These are phyloP conservation scores for Zaprionus obscuricornis DNA, from an alignment of 2,888 invertebrate species.

Conservation along the genomic window DNA sequence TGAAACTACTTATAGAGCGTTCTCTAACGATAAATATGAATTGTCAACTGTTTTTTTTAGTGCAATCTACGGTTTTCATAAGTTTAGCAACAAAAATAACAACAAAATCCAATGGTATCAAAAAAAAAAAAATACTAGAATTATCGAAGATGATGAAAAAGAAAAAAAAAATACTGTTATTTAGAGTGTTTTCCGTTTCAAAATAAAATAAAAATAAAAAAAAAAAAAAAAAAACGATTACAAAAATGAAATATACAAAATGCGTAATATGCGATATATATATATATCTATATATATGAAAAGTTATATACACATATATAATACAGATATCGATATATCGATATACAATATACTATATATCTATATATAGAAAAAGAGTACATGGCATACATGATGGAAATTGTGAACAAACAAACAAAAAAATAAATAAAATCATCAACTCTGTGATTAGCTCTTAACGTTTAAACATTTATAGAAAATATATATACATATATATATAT, in stretches of 20 bases:
- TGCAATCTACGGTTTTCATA: slow-evolving; percentile 79
- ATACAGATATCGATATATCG: slow-evolving; percentile 26
- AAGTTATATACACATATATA: slow-evolving; percentile 58
- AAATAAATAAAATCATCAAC: slow-evolving; percentile 81
- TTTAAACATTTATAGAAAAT: slow-evolving; percentile 55
- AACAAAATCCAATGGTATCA: slow-evolving; percentile 25
- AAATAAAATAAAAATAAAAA: slow-evolving; percentile 13
- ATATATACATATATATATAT: slow-evolving; percentile 9
- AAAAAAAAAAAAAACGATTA: slow-evolving; percentile 1
- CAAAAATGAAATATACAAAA: slow-evolving; percentile 36
- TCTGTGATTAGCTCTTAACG: slow-evolving; percentile 81
- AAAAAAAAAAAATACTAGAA: slow-evolving; percentile 8
- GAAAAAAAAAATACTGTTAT: slow-evolving; percentile 41
- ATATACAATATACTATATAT: slow-evolving; percentile 31
- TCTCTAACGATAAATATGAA: slow-evolving; percentile 38
- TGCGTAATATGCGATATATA: slow-evolving; percentile 59
- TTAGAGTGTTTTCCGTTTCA: slow-evolving; percentile 73
- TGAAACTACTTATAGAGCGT: slow-evolving; percentile 50
- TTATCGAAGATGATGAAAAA: too few relatives aligned
- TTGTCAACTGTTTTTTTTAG: slow-evolving; percentile 75
- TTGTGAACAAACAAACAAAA: slow-evolving; percentile 64
- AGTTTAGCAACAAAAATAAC: slow-evolving; percentile 53
- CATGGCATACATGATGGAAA: slow-evolving; percentile 63
- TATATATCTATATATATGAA: slow-evolving; percentile 31
- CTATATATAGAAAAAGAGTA: slow-evolving; percentile 34